A percentile compares a stretch with the other conserved stretches of the same genome.
Conservation (phyloP, 2,113 vertebrate genomes). For the Heterochromis multidens region DNA sequence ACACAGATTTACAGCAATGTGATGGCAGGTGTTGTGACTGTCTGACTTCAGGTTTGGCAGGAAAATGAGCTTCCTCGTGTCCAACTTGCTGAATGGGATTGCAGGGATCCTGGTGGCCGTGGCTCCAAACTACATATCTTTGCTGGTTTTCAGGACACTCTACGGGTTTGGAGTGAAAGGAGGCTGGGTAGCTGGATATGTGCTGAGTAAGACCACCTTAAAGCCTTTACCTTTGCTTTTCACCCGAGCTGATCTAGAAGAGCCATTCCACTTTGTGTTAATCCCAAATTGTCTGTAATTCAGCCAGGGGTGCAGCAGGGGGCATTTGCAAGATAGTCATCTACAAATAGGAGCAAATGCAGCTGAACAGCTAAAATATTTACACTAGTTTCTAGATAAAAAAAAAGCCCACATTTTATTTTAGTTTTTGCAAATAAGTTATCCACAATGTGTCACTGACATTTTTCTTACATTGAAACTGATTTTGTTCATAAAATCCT, state of each 20-base stretch:
- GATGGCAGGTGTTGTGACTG: background rate
- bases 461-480: background rate
- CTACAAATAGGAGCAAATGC: background rate
- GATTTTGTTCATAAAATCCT: background rate
- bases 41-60: constrained; percentile 84
- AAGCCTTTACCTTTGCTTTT: background rate
- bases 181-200: constrained; percentile 91
- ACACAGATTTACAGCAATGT: background rate
- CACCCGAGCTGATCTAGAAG: background rate
- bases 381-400: too few species aligned
- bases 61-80: constrained; percentile 84
- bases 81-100: constrained; percentile 82
- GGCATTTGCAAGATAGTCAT: background rate
- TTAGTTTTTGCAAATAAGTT: background rate
- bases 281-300: background rate
- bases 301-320: background rate
- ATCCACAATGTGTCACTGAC: background rate
- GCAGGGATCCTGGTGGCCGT: constrained; percentile 87
- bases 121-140: constrained; percentile 81
- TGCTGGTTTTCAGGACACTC: constrained; percentile 87
- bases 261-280: background rate
- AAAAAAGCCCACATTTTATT: too few species aligned
- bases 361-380: background rate
- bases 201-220: constrained; percentile 81
- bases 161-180: constrained; percentile 91